Base-by-base conservation (phyloP, 2,113 vertebrate species). In the Bothrops jararaca region DNA sequence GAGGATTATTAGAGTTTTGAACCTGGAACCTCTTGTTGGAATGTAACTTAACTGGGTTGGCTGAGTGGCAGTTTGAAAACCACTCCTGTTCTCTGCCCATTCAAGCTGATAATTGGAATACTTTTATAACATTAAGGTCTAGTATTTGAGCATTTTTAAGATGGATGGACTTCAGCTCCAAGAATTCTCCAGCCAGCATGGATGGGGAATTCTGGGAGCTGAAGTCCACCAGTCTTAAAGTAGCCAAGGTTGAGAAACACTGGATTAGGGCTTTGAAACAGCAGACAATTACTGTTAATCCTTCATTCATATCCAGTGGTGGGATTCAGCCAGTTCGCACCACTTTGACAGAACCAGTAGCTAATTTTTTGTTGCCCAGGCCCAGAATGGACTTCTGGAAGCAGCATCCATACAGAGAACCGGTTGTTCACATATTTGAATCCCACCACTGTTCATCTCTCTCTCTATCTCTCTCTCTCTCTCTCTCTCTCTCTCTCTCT, bases 181-280 rank as follows among this genome's bases (percentile, higher is more conserved):
- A 64, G 58, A 29, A 64, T 64, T 64, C 10, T 29, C 58, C 58
- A 29, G 29, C 64, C 29, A 69, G 29, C 64, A 5, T 2, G 1
- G 26, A 3, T 20, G 18, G 1, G 48, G 48, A 50, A 50, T n/a
- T n/a, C 85, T 50, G 92, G 69, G 86, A 88, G 91, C 69, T 0
- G 85, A 23, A 18, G 34, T 7, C 42, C 29, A 64, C 26, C 60
- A 1, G 0, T 64, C 26, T 29, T 64, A 64, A 29, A 64, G 26
- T n/a, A 64, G 60, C 26, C 60, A 64, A 64, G 60, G 60, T 5
- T 64, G 60, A 64, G 29, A 64, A 64, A 64, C 29, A n/a, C 11
- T 64, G 60, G 29, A n/a, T 64, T 48, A 85, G 0, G 1, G 94
- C 1, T 48, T 52, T 13, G 92, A n/a, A 90, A 92, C 89, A 0